These are phyloP conservation scores for Ischnura elegans DNA, from an alignment of 2,888 invertebrate genomes.

Conservation along the genomic window DNA sequence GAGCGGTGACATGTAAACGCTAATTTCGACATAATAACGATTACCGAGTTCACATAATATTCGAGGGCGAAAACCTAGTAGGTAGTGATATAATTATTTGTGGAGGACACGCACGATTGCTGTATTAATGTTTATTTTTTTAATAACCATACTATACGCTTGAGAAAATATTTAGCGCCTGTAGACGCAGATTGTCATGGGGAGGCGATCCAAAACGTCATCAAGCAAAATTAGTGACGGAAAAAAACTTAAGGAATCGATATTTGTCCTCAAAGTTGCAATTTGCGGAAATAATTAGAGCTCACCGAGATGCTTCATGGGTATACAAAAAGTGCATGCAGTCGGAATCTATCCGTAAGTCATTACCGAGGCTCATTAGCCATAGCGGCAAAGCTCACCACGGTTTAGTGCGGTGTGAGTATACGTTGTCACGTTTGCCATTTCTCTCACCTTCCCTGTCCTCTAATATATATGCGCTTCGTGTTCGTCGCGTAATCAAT, in stretches of 20 bases:
- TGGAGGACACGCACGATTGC: too few relatives aligned
- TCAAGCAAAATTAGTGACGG: too few relatives aligned
- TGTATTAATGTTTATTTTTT: too few relatives aligned
- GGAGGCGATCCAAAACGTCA: neutral
- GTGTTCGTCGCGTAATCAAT: neutral
- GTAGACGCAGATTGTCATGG: neutral
- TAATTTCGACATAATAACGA: too few relatives aligned
- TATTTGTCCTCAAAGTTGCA: neutral
- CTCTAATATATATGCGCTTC: neutral
- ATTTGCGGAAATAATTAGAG: neutral
- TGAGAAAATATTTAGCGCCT: too few relatives aligned
- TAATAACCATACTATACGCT: too few relatives aligned
- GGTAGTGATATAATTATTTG: too few relatives aligned
- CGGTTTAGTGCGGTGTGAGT: neutral
- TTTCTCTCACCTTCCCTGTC: neutral
- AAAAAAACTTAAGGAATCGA: neutral
- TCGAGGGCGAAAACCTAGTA: too few relatives aligned
- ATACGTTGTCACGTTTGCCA: neutral
- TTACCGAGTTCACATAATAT: too few relatives aligned
- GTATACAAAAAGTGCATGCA: neutral
- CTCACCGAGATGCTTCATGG: neutral
- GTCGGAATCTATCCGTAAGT: neutral
- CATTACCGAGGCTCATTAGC: neutral
- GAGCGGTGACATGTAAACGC: too few relatives aligned
- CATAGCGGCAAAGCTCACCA: neutral